Percentiles rank a stretch among this genome's conserved stretches.
Conservation (phyloP, 1,140 invertebrate genomes). For the Cyrtorhinus lividipennis region DNA sequence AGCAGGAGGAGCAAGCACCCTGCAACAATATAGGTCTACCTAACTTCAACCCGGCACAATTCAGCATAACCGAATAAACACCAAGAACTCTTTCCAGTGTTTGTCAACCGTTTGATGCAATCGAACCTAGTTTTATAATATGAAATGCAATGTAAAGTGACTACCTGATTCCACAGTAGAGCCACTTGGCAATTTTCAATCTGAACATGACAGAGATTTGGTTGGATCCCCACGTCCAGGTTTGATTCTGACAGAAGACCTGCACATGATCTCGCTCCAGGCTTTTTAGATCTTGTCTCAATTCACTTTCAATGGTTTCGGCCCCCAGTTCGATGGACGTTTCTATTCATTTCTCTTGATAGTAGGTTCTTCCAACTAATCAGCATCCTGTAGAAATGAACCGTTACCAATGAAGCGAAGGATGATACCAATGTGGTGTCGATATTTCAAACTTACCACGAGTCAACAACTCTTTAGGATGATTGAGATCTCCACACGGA, state of each 20-base stretch:
- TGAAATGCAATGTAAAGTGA: background rate
- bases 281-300: slow-evolving; percentile 37
- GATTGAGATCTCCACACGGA: slow-evolving; percentile 92
- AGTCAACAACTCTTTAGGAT: slow-evolving; percentile 33
- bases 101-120: background rate
- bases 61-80: too few species aligned
- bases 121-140: background rate
- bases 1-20: slow-evolving; percentile 61
- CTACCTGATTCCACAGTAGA: slow-evolving; percentile 52
- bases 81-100: background rate
- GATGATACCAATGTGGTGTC: too few species aligned
- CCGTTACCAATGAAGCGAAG: too few species aligned
- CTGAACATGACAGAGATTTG: slow-evolving; percentile 79
- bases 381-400: too few species aligned
- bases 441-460: too few species aligned
- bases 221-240: slow-evolving; percentile 84
- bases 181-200: slow-evolving; percentile 86
- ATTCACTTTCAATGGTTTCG: slow-evolving; percentile 50
- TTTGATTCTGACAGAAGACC: slow-evolving; percentile 69
- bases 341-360: slow-evolving; percentile 25
- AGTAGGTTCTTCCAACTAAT: too few species aligned
- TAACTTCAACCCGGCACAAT: too few species aligned
- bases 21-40: slow-evolving; percentile 31
- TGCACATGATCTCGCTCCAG: slow-evolving; percentile 48
- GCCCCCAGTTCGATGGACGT: slow-evolving; percentile 76